Conservation (phyloP, 2,113 vertebrate species). For the Sorex fumeus region DNA sequence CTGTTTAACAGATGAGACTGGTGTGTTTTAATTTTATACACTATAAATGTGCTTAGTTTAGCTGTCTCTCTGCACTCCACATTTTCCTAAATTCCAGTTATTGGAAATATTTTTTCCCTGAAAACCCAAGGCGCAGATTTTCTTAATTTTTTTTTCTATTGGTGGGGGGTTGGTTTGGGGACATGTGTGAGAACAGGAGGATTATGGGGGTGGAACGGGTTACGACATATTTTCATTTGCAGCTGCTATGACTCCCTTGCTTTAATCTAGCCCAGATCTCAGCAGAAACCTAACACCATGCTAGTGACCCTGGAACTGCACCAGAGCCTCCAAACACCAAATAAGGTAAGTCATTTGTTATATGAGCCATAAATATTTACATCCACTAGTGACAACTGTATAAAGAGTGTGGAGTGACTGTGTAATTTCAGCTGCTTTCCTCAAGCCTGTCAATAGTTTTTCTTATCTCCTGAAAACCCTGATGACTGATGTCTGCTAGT, state of each 20-base stretch:
- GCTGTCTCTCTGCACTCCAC: conserved; percentile 19
- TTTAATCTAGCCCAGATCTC: conserved; percentile 75
- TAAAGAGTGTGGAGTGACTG: conserved; percentile 70
- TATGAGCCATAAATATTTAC: conserved; percentile 85
- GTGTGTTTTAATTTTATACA: conserved; percentile 76
- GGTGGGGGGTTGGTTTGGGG: neutral
- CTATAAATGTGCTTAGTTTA: conserved; percentile 40
- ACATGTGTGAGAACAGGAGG: conserved; percentile 67
- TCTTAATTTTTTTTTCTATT: conserved; percentile 51
- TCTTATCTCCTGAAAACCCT: conserved; percentile 80
- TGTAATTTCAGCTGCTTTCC: conserved; percentile 82
- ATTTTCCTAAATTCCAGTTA: conserved; percentile 58
- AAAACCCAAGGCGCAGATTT: conserved; percentile 56
- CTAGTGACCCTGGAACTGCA: conserved; percentile 79
- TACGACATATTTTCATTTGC: conserved; percentile 80
- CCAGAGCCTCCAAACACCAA: conserved; percentile 74
- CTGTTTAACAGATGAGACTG: conserved; percentile 73
- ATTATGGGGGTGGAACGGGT: conserved; percentile 45
- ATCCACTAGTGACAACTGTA: conserved; percentile 81
- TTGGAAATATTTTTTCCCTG: conserved; percentile 43
- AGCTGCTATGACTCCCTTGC: conserved; percentile 62
- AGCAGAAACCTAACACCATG: conserved; percentile 72
- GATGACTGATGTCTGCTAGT: conserved; percentile 66
- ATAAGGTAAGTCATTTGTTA: conserved; percentile 83
- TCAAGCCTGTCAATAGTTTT: conserved; percentile 59